These are phyloP conservation scores for Lycocerus yunnanus DNA, from an alignment of 2,888 invertebrate genomes.

Conservation along the genomic window DNA sequence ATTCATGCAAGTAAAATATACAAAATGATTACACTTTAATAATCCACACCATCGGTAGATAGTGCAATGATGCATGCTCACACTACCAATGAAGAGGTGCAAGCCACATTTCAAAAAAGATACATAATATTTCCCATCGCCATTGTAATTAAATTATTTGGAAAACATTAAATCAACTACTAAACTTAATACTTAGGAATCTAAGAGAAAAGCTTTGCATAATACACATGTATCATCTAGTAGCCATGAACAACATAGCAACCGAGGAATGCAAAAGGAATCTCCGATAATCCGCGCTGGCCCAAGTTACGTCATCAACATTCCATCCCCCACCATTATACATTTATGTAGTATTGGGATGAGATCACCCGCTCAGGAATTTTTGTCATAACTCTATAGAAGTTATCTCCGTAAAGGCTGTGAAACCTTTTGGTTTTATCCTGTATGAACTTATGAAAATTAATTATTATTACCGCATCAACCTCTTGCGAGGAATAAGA, in stretches of 20 bases:
- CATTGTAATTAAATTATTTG: constrained; percentile 14
- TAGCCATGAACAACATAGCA: constrained; percentile 42
- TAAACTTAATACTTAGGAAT: constrained; percentile 34
- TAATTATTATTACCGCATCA: background rate
- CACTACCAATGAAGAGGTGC: too few relatives aligned
- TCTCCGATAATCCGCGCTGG: constrained; percentile 51
- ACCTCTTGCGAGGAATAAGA: background rate
- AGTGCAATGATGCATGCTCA: too few relatives aligned
- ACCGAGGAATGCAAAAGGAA: constrained; percentile 48
- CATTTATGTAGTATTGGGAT: constrained; percentile 26
- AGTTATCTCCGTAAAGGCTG: constrained; percentile 22
- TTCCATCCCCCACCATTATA: constrained; percentile 39
- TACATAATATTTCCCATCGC: too few relatives aligned
- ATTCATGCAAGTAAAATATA: background rate
- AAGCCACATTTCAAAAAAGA: too few relatives aligned
- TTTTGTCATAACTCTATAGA: constrained; percentile 31
- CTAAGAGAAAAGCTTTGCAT: constrained; percentile 38
- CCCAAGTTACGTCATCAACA: constrained; percentile 50
- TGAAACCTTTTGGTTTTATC: constrained; percentile 11
- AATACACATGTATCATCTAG: constrained; percentile 49
- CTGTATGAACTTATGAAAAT: background rate
- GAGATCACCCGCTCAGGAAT: constrained; percentile 26
- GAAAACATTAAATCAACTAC: constrained; percentile 23
- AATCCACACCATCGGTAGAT: too few relatives aligned
- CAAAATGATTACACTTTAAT: background rate